Percentiles rank a stretch among this genome's conserved stretches.
phyloP scores from a whole-genome alignment of 2,888 invertebrate genomes.

The Halocaridina rubra region DNA sequence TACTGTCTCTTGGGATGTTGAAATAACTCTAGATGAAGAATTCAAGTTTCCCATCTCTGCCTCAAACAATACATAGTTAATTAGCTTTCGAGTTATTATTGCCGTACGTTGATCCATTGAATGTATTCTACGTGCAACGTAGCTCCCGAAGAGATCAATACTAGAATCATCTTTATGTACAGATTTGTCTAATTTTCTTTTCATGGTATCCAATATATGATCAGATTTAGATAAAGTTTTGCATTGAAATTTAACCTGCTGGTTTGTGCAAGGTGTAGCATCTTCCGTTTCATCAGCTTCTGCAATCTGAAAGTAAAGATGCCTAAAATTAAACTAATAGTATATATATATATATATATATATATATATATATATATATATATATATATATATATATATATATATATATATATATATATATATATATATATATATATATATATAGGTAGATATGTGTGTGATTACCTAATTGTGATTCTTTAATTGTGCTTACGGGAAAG shows the following conservation, averaged over 20 bases:
- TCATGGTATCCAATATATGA: neutral
- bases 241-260: neutral
- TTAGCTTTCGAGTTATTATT: neutral
- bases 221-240: neutral
- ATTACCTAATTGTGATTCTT: too few relatives aligned
- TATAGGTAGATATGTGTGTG: too few relatives aligned
- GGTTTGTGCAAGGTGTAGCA: neutral
- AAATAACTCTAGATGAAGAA: neutral
- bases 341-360: neutral
- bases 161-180: neutral
- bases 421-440: neutral
- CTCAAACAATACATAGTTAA: neutral
- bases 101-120: neutral
- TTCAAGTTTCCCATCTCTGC: neutral
- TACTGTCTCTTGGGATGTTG: neutral
- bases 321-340: neutral
- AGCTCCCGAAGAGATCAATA: neutral
- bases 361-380: neutral
- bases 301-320: neutral
- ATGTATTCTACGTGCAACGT: neutral
- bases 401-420: neutral
- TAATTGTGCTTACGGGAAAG: too few relatives aligned
- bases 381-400: neutral
- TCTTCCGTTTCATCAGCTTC: neutral
- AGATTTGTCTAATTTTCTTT: neutral